Evolutionary conservation across 2,888 invertebrate genomes (phyloP), one percentile per base, ranked within the genome.

Genomic region (Microdon myrmicae): DNA sequence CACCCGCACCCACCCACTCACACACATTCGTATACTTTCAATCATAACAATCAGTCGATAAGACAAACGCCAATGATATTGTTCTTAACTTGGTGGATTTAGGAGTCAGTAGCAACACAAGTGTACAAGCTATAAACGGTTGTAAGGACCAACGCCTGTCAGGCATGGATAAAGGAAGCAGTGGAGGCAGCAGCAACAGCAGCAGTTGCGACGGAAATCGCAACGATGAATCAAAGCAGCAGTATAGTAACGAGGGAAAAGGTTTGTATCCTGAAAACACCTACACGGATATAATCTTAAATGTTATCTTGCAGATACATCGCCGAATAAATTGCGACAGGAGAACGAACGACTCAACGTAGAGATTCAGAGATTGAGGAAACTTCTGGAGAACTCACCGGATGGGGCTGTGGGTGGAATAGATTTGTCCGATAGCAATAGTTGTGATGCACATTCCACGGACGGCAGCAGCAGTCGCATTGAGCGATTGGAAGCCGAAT

Each of bases 281-380:
- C 26, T 29, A 25, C 28, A 26, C 7, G n/a, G n/a, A 31, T 10
- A 31, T 13, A 8, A 31, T 28, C 41, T 28, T 16, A 14, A 43
- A 20, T 13, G 29, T 12, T n/a, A n/a, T 10, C 39, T 16, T 26
- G 28, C 34, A 54, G 48, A 44, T 20, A 22, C 39, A 28, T 73
- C 75, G 6, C 70, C 74, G 6, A 70, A 72, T 48, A 79, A 77
- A 60, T 56, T 79, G 17, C 76, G 85, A 81, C 73, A 83, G 82
- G 91, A 92, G 74, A 92, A 92, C 77, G 92, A 92, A 76, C 85
- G 90, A 54, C 82, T 92, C 59, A 74, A 82, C 79, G 81, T 75
- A 12, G 80, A 80, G 68, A 68, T 79, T n/a, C 32, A 70, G 31
- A 73, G 79, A 23, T 58, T 79, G 38, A 73, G 80, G 3, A 76